These are phyloP conservation scores for Coluber constrictor DNA, from an alignment of 2,797 vertebrate genomes.

Conservation along the genomic window DNA sequence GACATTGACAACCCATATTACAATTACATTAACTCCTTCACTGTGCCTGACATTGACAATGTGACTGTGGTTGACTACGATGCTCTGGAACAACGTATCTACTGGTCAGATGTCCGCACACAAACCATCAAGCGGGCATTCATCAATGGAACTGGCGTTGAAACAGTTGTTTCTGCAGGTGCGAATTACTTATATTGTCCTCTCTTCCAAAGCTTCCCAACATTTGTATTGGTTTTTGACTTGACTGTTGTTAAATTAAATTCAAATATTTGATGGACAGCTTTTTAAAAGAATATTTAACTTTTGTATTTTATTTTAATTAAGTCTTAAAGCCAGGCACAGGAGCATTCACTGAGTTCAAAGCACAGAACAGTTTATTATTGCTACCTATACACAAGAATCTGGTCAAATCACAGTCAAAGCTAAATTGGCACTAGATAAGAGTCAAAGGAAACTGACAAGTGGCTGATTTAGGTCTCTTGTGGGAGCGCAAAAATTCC, in stretches of 20 bases:
- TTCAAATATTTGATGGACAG: neutral
- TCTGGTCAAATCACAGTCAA: neutral
- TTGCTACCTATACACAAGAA: neutral
- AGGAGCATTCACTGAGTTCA: neutral
- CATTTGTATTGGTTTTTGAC: neutral
- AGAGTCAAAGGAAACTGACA: neutral
- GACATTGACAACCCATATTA: slow-evolving; percentile 96
- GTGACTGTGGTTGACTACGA: slow-evolving; percentile 95
- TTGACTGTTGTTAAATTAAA: neutral
- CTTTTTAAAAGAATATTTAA: neutral
- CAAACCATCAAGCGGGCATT: slow-evolving; percentile 96
- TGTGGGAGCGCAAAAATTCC: neutral
- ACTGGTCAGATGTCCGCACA: slow-evolving; percentile 95
- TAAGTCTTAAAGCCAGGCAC: neutral
- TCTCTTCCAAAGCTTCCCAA: neutral
- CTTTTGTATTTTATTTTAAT: neutral
- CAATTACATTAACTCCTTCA: slow-evolving; percentile 99
- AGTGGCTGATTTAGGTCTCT: neutral
- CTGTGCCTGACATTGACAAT: slow-evolving; percentile 93
- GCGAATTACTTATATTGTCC: slow-evolving; percentile 3
- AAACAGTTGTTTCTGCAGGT: slow-evolving; percentile 95
- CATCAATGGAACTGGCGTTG: slow-evolving; percentile 95
- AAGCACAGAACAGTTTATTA: neutral
- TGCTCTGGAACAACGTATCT: slow-evolving; percentile 90
- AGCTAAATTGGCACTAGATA: neutral